Evolutionary conservation across 2,113 vertebrate genomes (phyloP), one percentile per base, ranked within the genome.

Genomic region (Nymphicus hollandicus): DNA sequence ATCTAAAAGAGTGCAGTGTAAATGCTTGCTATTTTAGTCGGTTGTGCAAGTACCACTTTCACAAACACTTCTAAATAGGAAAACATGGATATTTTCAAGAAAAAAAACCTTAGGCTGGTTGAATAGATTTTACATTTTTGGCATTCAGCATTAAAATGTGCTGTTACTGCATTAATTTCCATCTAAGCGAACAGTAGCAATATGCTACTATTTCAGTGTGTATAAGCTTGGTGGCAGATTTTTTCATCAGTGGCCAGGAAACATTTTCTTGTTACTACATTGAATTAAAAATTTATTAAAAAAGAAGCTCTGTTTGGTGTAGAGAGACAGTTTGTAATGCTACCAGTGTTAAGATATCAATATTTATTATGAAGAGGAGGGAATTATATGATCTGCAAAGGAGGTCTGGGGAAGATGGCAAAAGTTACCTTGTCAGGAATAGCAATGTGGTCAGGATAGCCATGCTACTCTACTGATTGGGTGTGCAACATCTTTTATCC

Each of bases 151-250:
- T 88, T 69, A 70, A 73, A 91, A 58, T 1, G 10, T 53, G 24
- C 41, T 77, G 13, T 77, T 93, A 66, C 19, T 0, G 2, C 43
- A 46, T 86, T 86, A 58, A 82, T 83, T 95, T 82, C 81, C 49
- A 58, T 58, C 60, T 68, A 70, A 73, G 68, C 0, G 6, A 93
- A 33, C 27, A 79, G 74, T 8, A 64, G 81, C 52, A 89, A 69
- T 86, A 72, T 55, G 65, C 58, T 87, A 53, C 56, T 79, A 18
- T 77, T 92, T 93, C 82, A 80, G 4, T 24, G 28, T 47, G 7
- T 31, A 17, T 77, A 37, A 91, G 68, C 41, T 80, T 89, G 70
- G 73, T 89, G 64, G 49, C 82, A 93, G 70, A 76, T 94, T 94
- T 88, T 95, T 91, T 85, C 68, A 53, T 31, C 37, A 50, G 55